Conservation (phyloP, 1,140 invertebrate species). For the Samia ricini region DNA sequence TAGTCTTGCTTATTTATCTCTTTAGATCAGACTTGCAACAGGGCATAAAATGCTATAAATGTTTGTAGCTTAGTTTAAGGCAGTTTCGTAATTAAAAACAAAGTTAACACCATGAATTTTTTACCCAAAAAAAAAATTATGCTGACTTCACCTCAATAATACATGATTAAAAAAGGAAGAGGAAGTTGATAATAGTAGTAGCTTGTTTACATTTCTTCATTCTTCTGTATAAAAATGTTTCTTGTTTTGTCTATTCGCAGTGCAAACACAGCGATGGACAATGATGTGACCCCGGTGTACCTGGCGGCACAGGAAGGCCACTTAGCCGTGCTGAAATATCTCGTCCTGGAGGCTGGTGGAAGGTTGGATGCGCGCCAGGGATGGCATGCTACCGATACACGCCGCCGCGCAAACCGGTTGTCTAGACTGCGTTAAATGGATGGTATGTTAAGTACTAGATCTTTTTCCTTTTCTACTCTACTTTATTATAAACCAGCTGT, state of each 20-base stretch:
- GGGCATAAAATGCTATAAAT: too few species aligned
- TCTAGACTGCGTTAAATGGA: slow-evolving; percentile 90
- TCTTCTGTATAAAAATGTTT: not conserved
- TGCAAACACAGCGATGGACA: slow-evolving; percentile 93
- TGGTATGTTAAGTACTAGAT: slow-evolving; percentile 84
- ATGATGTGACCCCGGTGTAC: slow-evolving; percentile 93
- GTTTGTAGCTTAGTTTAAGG: too few species aligned
- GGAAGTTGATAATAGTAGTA: not conserved
- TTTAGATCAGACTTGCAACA: too few species aligned
- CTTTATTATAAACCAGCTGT: too few species aligned
- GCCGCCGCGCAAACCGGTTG: slow-evolving; percentile 94
- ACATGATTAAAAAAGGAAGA: too few species aligned
- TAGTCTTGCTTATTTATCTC: too few species aligned
- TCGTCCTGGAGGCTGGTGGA: slow-evolving; percentile 88
- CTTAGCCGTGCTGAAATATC: slow-evolving; percentile 89
- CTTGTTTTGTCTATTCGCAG: slow-evolving; percentile 63
- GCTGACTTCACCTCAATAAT: too few species aligned
- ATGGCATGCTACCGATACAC: slow-evolving; percentile 93
- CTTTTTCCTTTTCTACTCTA: too few species aligned
- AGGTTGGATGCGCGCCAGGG: slow-evolving; percentile 87
- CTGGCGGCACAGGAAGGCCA: slow-evolving; percentile 92
- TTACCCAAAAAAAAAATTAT: too few species aligned
- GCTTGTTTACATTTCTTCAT: not conserved
- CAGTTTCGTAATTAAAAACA: too few species aligned
- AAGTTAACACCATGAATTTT: too few species aligned